Evolutionary conservation across 1,140 invertebrate species (phyloP).

Genomic region (Drosophila suzukii): DNA sequence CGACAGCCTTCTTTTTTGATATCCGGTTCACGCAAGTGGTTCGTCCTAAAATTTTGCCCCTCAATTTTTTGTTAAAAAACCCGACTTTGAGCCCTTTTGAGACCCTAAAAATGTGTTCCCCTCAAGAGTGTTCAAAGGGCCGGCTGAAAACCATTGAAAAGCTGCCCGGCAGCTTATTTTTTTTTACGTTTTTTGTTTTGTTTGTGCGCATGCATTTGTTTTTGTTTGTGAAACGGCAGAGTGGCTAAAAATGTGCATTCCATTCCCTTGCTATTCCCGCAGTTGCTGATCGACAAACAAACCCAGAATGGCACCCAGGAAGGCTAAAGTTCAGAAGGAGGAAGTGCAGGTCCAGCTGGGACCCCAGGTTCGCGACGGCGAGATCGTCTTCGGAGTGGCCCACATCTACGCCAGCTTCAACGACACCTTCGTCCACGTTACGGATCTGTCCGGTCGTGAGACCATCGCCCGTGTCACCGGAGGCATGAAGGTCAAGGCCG

Average conservation of each 20-base stretch:
- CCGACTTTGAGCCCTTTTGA: constrained; percentile 5
- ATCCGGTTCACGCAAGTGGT: constrained; percentile 83
- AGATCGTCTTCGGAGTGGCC: constrained; percentile 99
- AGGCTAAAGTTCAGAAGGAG: constrained; percentile 98
- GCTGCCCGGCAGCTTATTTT: constrained; percentile 12
- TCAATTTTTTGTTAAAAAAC: constrained; percentile 32
- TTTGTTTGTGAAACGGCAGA: constrained; percentile 34
- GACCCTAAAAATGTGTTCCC: constrained; percentile 4
- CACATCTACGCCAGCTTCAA: constrained; percentile 99
- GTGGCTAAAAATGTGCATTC: constrained; percentile 11
- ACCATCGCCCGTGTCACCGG: constrained; percentile 99
- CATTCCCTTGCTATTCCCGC: constrained; percentile 27
- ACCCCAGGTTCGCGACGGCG: constrained; percentile 98
- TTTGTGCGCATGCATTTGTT: constrained; percentile 47
- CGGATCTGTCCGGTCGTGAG: constrained; percentile 99
- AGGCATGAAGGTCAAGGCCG: constrained; percentile 99
- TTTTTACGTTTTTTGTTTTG: constrained; percentile 51
- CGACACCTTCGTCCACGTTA: constrained; percentile 99
- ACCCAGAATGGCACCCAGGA: constrained; percentile 95
- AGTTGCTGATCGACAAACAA: constrained; percentile 51
- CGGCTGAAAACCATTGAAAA: constrained; percentile 1
- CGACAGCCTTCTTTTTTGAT: constrained; percentile 75
- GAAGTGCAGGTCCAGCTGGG: constrained; percentile 98
- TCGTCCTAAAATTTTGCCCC: constrained; percentile 47
- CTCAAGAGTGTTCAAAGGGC: constrained; percentile 7